Base-by-base conservation (phyloP, 53 echinoderm and acorn worm species). In the Holothuria leucospilota region DNA sequence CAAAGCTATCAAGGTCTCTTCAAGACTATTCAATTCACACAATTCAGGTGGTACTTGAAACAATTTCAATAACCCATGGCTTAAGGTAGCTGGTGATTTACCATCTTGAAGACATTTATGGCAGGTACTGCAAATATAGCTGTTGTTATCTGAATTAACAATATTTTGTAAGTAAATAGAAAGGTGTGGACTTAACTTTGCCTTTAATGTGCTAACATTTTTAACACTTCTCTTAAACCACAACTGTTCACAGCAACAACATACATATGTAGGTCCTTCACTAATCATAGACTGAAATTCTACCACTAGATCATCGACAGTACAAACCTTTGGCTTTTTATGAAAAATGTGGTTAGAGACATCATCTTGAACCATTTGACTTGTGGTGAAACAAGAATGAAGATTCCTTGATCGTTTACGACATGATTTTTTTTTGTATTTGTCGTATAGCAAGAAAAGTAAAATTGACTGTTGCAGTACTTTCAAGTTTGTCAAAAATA, bases 221-320 rank as follows among this genome's bases (percentile, higher is more conserved):
- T 11, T 34, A 71, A 71, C 71, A 71, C 71, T 71, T 11, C 28
- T 28, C 20, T 34, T 71, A 20, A 30, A 71, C 71, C 71, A 71
- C 39, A 71, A 71, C 39, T 71, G 71, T 71, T 71, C 71, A 71
- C 71, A 71, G 71, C 71, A 71, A 66, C 27, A 66, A 30, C 67
- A 66, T 29, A 66, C 30, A 30, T 66, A 29, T 12, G 30, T 66
- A 29, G 67, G 67, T 66, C 67, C 67, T 29, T 66, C 30, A 30
- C 67, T 66, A 66, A 66, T 30, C 27, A 30, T 66, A 13, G 9
- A 13, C 27, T 66, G 67, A n/a, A 66, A 66, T 52, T 52, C 52
- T 52, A 14, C 15, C 52, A 52, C 52, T 52, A 52, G 52, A 52
- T 52, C 52, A 52, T 52, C 52, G 9, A 52, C 52, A 52, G 52